Base-by-base conservation (phyloP, 2,888 invertebrate species). In the Macrophya alboannulata region DNA sequence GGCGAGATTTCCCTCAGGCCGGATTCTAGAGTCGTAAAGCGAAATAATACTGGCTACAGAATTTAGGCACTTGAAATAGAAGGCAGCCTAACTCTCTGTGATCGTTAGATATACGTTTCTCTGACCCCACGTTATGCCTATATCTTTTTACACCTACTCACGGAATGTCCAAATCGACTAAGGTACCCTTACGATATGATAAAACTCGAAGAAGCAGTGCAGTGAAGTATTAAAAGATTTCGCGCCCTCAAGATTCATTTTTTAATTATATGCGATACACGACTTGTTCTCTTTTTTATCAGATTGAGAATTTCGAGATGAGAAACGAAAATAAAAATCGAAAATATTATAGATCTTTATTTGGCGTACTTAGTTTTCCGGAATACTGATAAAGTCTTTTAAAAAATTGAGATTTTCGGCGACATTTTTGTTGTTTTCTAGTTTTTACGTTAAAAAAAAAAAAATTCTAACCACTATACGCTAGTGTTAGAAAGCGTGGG, bases 1-100 rank as follows among this genome's bases (percentile, higher is more conserved):
- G 77, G 77, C 77, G 37, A 77, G 77, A 77, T 77, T 77, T 55
- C 77, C 55, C 77, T 43, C 31, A 74, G 72, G 72, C 21, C n/a
- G 25, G n/a, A 8, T 74, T n/a, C 72, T 74, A n/a, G 25, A 74
- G 45, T 74, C 43, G 72, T 74, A 21, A 74, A 43, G 10, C 43
- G 31, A 10, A 74, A 21, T 45, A 45, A 45, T 74, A 74, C 43
- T 43, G 21, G 45, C 43, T 45, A 21, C 10, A 45, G 10, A 74
- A 74, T 74, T 43, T n/a, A 45, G 72, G 21, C 45, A 45, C 45
- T 74, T 74, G 43, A 25, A n/a, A 74, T 74, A 25, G 45, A 17
- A n/a, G 21, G 8, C 25, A 17, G 72, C 45, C 37, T 37, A 17
- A 6, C 31, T 31, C 37, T 17, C 17, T 37, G 12, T 68, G 31